Evolutionary conservation across 2,888 invertebrate species (phyloP).

Genomic region (Petrolisthes cinctipes): DNA sequence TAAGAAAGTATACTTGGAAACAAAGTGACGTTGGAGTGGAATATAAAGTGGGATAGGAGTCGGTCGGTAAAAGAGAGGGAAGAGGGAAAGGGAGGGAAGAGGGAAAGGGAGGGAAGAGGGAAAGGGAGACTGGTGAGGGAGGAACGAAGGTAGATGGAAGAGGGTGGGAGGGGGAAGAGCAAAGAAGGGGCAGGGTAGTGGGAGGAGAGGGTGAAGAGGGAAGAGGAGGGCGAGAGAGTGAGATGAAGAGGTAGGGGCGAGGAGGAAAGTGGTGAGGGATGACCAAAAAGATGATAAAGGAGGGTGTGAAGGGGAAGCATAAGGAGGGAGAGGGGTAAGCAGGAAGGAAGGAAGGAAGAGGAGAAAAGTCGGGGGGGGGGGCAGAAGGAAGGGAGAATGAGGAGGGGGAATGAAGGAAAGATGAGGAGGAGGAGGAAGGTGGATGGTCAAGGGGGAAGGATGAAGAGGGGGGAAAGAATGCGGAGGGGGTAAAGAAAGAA

Average conservation of each 20-base stretch:
- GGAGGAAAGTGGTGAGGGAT: neutral
- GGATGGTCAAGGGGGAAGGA: too few species aligned
- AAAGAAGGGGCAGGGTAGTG: neutral
- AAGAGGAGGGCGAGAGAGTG: constrained; percentile 2
- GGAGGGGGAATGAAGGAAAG: too few species aligned
- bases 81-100: constrained; percentile 3
- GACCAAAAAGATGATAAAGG: neutral
- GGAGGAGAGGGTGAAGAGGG: neutral
- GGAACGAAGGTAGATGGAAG: too few species aligned
- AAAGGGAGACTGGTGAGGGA: neutral
- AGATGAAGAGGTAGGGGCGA: constrained; percentile 4
- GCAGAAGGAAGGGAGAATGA: neutral
- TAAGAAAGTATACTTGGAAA: too few species aligned
- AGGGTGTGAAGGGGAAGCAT: neutral
- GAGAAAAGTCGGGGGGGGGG: neutral
- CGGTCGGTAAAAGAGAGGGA: neutral
- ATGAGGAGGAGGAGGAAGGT: too few species aligned
- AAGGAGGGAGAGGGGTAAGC: neutral
- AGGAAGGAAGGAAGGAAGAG: neutral
- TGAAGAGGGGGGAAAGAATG: too few species aligned
- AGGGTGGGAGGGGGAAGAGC: neutral
- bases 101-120: neutral
- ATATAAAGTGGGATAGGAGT: neutral
- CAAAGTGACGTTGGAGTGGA: neutral
- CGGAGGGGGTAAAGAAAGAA: too few species aligned